These are phyloP conservation scores for Papilio xuthus DNA, from an alignment of 1,140 invertebrate genomes.

Conservation along the genomic window DNA sequence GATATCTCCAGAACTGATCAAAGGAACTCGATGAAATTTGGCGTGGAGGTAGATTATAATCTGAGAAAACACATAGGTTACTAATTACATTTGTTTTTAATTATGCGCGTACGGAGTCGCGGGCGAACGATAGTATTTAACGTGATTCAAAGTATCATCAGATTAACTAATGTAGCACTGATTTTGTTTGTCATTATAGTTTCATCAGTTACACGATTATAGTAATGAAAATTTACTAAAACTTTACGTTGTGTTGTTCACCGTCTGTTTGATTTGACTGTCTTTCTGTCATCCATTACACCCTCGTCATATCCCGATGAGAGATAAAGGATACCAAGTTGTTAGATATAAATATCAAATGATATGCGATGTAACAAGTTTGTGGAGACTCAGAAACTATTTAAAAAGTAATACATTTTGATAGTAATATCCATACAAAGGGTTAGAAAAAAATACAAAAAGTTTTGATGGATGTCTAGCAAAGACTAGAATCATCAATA, in stretches of 20 bases:
- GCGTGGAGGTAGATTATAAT: no score
- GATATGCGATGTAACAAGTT: background rate
- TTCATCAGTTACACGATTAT: no score
- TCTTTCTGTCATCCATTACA: background rate
- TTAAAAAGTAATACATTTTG: background rate
- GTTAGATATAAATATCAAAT: background rate
- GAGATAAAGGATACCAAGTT: background rate
- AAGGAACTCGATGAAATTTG: no score
- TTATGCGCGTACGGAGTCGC: no score
- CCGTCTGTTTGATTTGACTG: background rate
- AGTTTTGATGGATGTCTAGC: background rate
- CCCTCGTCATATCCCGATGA: background rate
- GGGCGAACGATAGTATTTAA: no score
- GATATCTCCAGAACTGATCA: no score
- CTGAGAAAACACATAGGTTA: no score
- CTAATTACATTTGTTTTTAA: no score
- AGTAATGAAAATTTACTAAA: background rate
- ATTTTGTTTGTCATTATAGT: no score
- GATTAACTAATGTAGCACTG: no score
- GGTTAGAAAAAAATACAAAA: background rate
- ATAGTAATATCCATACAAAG: background rate
- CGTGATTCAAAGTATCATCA: no score
- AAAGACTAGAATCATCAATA: no score
- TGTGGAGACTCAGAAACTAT: background rate
- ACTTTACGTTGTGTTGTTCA: background rate